Base-by-base conservation (phyloP, 2,113 vertebrate genomes). In the Daphoenositta chrysoptera region DNA sequence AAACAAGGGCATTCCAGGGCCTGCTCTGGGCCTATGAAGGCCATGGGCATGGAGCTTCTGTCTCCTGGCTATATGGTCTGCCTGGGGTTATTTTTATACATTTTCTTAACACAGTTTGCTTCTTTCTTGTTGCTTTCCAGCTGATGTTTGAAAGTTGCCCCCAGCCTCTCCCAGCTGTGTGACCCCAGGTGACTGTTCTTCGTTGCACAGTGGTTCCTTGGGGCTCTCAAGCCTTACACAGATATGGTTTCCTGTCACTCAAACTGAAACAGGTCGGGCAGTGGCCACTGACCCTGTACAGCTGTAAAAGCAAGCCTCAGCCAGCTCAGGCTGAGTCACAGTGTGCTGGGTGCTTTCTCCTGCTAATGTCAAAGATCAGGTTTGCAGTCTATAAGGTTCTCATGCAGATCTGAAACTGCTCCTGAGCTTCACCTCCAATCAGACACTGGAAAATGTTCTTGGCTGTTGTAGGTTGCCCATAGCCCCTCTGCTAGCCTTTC, bases 201-300 rank as follows among this genome's bases (percentile, higher is more conserved):
- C 66, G 24, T 54, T 23, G 47, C 21, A 64, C 23, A 8, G 5
- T 45, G n/a, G 2, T 37, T 50, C 27, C 39, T 33, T 47, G 30
- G 17, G 40, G 30, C 53, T 60, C 15, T 58, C 33, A 22, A 22
- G 21, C n/a, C 42, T 75, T 56, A 57, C 37, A 35, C 17, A n/a
- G 13, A 9, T 7, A 22, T 0, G 0, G 6, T 85, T 90, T 85
- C 26, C 22, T 7, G 23, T 35, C 17, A 11, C 16, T 82, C 22
- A 60, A 15, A 40, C 11, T 53, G 15, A 48, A 88, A 37, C 31
- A 58, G 45, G 10, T 47, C 6, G 6, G 53, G 63, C 61, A 64
- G 61, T 20, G 58, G 42, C 7, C 22, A 13, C 37, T 58, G 79
- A 47, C 18, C 24, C 51, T 15, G n/a, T 24, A 16, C 17, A 54